These are phyloP conservation scores for Coregonus sp. DNA, from an alignment of 2,797 vertebrate species.

Conservation along the genomic window DNA sequence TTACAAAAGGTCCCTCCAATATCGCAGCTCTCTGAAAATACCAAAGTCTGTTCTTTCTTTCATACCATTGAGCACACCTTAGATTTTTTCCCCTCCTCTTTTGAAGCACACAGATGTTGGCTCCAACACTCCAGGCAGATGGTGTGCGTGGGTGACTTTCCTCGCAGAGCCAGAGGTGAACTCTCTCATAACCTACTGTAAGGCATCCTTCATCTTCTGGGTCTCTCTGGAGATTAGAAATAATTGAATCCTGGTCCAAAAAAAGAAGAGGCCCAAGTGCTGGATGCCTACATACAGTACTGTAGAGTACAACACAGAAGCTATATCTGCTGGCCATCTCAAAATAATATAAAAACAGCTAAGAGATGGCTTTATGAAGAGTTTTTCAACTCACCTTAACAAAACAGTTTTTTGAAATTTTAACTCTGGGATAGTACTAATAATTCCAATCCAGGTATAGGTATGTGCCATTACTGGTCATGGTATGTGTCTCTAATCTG, in stretches of 20 bases:
- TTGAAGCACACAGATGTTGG: not conserved
- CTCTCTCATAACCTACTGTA: constrained; percentile 22
- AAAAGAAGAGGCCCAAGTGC: not conserved
- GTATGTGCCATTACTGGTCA: not conserved
- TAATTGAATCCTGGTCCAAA: constrained; percentile 17
- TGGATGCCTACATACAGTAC: not conserved
- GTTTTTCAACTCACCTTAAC: not conserved
- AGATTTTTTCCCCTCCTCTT: not conserved
- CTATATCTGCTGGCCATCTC: not conserved
- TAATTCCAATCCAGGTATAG: not conserved
- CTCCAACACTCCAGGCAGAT: not conserved
- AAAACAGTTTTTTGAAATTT: not conserved
- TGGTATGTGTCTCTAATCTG: not conserved
- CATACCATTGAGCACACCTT: too few relatives aligned
- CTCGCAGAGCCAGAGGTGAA: constrained; percentile 38
- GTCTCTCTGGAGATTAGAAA: constrained; percentile 6
- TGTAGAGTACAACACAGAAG: not conserved
- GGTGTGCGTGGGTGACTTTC: constrained; percentile 30
- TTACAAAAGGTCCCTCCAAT: not conserved
- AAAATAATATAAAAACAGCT: not conserved
- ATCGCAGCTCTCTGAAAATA: not conserved
- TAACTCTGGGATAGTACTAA: not conserved
- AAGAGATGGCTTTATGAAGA: not conserved
- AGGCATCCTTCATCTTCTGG: constrained; percentile 29
- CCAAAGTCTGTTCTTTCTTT: too few relatives aligned